These are phyloP conservation scores for Neodon shergylaensis DNA, from an alignment of 2,113 vertebrate genomes.

Conservation along the genomic window DNA sequence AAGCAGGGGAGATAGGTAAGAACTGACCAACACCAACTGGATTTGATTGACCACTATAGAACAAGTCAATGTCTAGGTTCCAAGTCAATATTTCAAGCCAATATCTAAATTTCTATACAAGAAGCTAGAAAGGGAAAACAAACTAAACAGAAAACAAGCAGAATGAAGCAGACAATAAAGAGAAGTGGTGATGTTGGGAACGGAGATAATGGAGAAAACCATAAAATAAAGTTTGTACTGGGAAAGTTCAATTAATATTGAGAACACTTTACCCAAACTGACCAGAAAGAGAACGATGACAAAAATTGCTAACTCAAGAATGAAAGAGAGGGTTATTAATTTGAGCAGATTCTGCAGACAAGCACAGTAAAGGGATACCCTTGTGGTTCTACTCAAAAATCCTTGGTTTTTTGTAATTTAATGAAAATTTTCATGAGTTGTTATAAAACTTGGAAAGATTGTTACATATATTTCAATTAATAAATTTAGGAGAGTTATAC, in stretches of 20 bases:
- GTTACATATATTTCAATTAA: not conserved
- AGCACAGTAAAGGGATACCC: not conserved
- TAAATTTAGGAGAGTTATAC: not conserved
- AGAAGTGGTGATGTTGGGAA: not conserved
- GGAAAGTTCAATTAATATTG: not conserved
- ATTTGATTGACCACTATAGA: not conserved
- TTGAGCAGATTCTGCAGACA: not conserved
- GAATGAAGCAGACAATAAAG: not conserved
- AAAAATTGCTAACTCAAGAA: not conserved
- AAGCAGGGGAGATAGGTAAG: not conserved
- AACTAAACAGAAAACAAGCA: not conserved
- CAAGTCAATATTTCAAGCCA: not conserved
- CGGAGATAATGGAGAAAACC: not conserved
- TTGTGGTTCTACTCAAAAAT: not conserved
- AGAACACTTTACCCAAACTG: not conserved
- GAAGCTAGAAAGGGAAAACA: not conserved
- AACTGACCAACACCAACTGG: not conserved
- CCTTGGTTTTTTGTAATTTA: not conserved
- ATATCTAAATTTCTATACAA: not conserved
- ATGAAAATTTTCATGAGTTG: not conserved
- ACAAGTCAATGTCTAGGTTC: not conserved
- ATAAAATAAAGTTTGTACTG: not conserved
- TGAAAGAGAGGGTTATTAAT: not conserved
- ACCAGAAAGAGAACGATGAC: not conserved
- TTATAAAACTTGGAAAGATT: not conserved